Percentiles rank a stretch among this genome's conserved stretches.
These are phyloP conservation scores for Eurystomus glaucurus DNA, from an alignment of 2,797 vertebrate species.

Conservation along the genomic window DNA sequence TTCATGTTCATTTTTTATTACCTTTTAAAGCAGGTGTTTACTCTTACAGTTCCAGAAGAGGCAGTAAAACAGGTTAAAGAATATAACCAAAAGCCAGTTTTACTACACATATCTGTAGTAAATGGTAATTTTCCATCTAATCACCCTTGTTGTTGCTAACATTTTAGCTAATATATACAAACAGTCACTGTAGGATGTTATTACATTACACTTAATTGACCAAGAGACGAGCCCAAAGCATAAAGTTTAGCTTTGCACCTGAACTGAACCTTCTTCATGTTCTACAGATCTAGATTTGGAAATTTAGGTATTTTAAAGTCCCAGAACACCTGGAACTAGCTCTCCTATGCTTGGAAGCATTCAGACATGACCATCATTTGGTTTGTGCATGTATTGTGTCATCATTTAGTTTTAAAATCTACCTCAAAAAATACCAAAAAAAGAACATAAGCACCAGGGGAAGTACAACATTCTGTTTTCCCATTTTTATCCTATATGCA, in stretches of 20 bases:
- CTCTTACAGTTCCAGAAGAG: neutral
- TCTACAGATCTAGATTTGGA: neutral
- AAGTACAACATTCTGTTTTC: neutral
- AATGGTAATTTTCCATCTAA: neutral
- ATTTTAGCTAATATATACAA: neutral
- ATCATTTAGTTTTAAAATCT: neutral
- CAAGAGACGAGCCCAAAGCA: neutral
- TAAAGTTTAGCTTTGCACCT: neutral
- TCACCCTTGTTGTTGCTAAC: neutral
- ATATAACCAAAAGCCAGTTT: neutral
- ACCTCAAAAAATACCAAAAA: neutral
- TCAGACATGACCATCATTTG: neutral
- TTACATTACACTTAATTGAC: neutral
- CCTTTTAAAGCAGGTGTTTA: slow-evolving; percentile 49
- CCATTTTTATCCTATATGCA: neutral
- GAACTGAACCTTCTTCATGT: neutral
- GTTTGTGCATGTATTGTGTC: neutral
- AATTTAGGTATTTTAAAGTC: neutral
- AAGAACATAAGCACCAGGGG: neutral
- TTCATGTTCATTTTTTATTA: neutral
- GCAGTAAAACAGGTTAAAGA: slow-evolving; percentile 5
- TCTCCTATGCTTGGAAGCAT: neutral
- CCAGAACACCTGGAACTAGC: neutral
- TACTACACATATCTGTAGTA: neutral
- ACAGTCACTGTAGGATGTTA: neutral